Evolutionary conservation across 2,113 vertebrate species (phyloP), one percentile per base, ranked within the genome.

Genomic region (Sialia sialis): DNA sequence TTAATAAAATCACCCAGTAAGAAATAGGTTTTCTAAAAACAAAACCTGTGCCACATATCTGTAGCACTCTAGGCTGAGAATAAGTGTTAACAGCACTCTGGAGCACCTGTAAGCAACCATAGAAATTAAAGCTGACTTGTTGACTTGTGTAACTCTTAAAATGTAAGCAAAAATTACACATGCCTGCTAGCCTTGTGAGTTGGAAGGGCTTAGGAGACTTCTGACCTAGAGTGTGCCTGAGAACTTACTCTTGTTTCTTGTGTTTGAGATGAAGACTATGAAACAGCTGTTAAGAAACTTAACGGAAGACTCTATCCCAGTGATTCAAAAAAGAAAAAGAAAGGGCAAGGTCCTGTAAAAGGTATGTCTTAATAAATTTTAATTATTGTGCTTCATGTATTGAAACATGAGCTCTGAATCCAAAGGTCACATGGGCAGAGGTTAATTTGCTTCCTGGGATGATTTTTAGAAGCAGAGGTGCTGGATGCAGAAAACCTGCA

Each of bases 251-350:
- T 90, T 84, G 8, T 81, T 82, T 87, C 44, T 39, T 89, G 1
- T 96, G 10, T 97, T 98, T 63, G 95, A 99, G 99, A 99, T 98
- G 99, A 99, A 96, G 99, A 99, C 95, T 99, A 98, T 72, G 98
- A 99, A 94, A 98, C 98, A 20, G 99, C 99, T 77, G 98, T 99
- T 70, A 99, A 95, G 94, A 98, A 98, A 44, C 98, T 99, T 87
- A 99, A 99, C 94, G 99, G 99, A 95, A 99, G 97, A 62, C 97
- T 99, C 3, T 99, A 99, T 97, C 94, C 91, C 41, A 98, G 98
- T 59, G 81, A 97, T 85, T 95, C 89, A 74, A 90, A 97, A 91
- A 89, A 93, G 79, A 79, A 84, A 67, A 89, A 74, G 67, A 84
- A 87, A 51, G 36, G 46, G 32, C 92, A 94, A 83, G 92, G 89